Percentiles rank a stretch among this genome's conserved stretches.
phyloP scores from a whole-genome alignment of 1,140 invertebrate genomes.

The Drosophila pallidifrons region DNA sequence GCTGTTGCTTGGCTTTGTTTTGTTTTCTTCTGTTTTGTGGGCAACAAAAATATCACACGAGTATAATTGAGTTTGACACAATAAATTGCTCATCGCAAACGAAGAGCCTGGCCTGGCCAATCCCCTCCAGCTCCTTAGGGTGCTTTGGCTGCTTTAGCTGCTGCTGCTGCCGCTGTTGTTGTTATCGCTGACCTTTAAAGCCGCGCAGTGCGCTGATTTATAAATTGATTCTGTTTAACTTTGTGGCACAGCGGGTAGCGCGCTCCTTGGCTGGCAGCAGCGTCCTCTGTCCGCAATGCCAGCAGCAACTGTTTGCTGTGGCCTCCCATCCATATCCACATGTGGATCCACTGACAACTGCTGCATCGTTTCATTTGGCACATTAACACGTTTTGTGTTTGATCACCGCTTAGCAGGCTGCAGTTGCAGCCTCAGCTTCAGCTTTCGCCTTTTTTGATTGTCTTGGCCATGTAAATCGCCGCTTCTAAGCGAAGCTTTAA shows the following conservation, averaged over 20 bases:
- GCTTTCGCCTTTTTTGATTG: background rate
- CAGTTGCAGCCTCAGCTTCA: background rate
- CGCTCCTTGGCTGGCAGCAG: conserved; percentile 42
- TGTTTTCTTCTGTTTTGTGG: conserved; percentile 57
- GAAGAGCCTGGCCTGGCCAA: conserved; percentile 57
- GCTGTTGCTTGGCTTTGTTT: conserved; percentile 35
- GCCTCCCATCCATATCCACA: conserved; percentile 28
- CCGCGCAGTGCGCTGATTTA: conserved; percentile 73
- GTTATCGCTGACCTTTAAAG: conserved; percentile 84
- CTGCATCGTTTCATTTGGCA: conserved; percentile 65
- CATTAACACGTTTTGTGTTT: conserved; percentile 74
- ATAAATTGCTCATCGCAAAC: conserved; percentile 84
- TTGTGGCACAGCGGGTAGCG: conserved; percentile 76
- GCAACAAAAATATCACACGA: conserved; percentile 82
- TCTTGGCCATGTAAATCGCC: conserved; percentile 27
- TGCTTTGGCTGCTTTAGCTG: conserved; percentile 21
- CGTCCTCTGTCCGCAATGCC: background rate
- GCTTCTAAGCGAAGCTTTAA: conserved; percentile 63
- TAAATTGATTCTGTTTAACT: conserved; percentile 83
- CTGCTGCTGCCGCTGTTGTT: conserved; percentile 50
- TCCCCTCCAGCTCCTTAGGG: conserved; percentile 43
- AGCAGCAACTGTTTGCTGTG: background rate
- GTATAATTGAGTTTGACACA: conserved; percentile 85
- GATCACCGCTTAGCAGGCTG: conserved; percentile 27
- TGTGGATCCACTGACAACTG: conserved; percentile 45